Percentiles rank a stretch among this genome's conserved stretches.
phyloP scores from a whole-genome alignment of 2,113 vertebrate species.

The Natator depressus region DNA sequence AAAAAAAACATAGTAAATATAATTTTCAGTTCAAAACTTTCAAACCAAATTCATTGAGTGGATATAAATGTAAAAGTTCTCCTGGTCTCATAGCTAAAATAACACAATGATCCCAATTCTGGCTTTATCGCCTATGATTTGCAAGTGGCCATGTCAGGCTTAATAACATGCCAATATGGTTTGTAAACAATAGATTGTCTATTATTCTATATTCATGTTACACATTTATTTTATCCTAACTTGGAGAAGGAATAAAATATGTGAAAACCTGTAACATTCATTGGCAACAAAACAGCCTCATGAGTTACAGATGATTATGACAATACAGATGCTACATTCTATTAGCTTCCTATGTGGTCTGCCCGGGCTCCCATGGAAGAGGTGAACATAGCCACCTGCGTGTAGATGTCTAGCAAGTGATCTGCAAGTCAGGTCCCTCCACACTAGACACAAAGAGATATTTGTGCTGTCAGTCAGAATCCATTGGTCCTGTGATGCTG shows the following conservation, averaged over 20 bases:
- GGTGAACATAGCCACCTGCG: not conserved
- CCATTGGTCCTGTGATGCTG: fast-evolving
- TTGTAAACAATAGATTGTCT: not conserved
- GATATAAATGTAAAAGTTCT: not conserved
- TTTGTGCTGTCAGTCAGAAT: not conserved
- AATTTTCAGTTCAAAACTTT: not conserved
- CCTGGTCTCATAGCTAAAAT: not conserved
- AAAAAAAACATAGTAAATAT: not conserved
- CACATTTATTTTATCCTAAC: not conserved
- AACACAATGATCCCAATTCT: not conserved
- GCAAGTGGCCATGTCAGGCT: not conserved
- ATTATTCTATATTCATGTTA: not conserved
- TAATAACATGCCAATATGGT: not conserved
- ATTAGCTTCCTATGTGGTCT: not conserved
- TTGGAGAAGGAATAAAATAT: not conserved
- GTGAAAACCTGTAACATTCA: fast-evolving
- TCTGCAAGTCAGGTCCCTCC: not conserved
- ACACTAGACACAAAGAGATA: no score
- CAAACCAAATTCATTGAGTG: not conserved
- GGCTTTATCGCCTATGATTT: not conserved
- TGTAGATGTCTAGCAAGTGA: fast-evolving
- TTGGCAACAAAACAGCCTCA: not conserved
- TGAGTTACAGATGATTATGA: no score
- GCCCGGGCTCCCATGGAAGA: not conserved
- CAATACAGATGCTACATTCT: not conserved